Evolutionary conservation across 2,888 invertebrate genomes (phyloP).

Genomic region (Actias luna): DNA sequence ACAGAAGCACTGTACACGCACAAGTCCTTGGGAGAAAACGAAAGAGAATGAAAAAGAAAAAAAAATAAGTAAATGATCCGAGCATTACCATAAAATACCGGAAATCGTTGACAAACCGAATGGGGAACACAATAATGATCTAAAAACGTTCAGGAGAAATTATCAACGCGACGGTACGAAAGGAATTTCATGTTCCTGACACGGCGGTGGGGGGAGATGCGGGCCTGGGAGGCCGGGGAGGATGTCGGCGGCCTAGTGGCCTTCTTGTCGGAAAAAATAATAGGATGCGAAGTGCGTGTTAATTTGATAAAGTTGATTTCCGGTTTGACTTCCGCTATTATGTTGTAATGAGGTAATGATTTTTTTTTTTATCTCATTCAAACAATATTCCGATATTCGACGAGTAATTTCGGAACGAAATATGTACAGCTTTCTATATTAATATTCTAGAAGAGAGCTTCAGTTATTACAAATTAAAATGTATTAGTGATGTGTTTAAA

Average conservation of each 20-base stretch:
- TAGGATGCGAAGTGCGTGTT: conserved; percentile 10
- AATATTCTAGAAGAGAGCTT: too few relatives aligned
- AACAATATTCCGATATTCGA: neutral
- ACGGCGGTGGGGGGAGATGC: neutral
- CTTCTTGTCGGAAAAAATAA: conserved; percentile 9
- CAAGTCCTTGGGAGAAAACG: neutral
- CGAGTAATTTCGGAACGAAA: neutral
- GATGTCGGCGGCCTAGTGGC: conserved; percentile 5
- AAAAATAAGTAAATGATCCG: neutral
- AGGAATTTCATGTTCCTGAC: conserved; percentile 12
- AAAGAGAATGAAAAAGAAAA: neutral
- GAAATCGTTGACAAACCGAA: conserved; percentile 9
- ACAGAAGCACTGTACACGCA: neutral
- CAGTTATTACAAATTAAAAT: too few relatives aligned
- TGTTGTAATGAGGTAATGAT: neutral
- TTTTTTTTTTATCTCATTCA: neutral
- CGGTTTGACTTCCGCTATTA: neutral
- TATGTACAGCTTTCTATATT: neutral
- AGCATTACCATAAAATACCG: conserved; percentile 9
- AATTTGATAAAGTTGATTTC: conserved; percentile 7
- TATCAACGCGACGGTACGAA: conserved; percentile 7
- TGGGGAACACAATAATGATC: conserved; percentile 5
- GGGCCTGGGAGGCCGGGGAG: neutral
- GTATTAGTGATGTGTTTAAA: too few relatives aligned
- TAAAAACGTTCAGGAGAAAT: conserved; percentile 8